Conservation (phyloP, 1,140 invertebrate genomes). For the Lineus longissimus region DNA sequence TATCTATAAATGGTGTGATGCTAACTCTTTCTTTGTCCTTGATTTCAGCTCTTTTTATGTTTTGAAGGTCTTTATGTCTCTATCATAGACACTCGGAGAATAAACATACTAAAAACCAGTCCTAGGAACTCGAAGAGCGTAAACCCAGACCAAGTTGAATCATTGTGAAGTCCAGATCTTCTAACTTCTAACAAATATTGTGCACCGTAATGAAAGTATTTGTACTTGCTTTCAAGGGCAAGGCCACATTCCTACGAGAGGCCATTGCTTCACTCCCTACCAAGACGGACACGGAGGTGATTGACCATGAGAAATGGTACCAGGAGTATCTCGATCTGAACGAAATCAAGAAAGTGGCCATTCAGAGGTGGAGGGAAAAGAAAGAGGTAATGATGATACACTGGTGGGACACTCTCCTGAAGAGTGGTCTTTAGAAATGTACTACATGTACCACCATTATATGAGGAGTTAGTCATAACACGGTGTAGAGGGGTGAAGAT, state of each 20-base stretch:
- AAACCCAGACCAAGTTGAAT: too few species aligned
- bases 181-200: too few species aligned
- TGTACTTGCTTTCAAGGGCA: slow-evolving; percentile 30
- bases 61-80: background rate
- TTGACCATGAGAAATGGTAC: slow-evolving; percentile 50
- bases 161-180: too few species aligned
- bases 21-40: slow-evolving; percentile 3
- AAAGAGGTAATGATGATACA: slow-evolving; percentile 37
- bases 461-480: too few species aligned
- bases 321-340: slow-evolving; percentile 43
- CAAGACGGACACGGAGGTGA: slow-evolving; percentile 42
- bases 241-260: slow-evolving; percentile 41
- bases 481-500: too few species aligned
- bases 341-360: slow-evolving; percentile 50
- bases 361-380: slow-evolving; percentile 46
- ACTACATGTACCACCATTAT: background rate
- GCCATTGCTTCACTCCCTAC: slow-evolving; percentile 39
- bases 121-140: too few species aligned
- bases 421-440: too few species aligned
- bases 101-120: too few species aligned
- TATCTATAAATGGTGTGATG: background rate
- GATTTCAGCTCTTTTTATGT: background rate
- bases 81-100: too few species aligned
- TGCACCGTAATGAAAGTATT: too few species aligned
- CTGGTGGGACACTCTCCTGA: background rate